Base-by-base conservation (phyloP, 2,888 invertebrate genomes). In the Eupelmus urozonus region DNA sequence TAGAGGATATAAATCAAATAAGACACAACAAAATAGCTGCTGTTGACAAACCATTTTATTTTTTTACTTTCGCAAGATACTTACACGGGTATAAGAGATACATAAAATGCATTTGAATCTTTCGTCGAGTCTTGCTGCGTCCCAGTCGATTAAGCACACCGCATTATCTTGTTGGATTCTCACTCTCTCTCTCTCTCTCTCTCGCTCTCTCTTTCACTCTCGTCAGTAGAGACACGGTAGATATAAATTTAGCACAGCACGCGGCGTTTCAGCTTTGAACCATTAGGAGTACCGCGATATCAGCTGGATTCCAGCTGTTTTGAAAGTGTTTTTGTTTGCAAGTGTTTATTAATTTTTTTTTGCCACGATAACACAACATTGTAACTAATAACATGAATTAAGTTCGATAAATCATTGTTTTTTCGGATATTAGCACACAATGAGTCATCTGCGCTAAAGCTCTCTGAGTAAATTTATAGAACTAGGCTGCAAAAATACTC, bases 51-150 rank as follows among this genome's bases (percentile, higher is more conserved):
- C 18, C 5, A 29, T 13, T 53, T 51, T n/a, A 23, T 11, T 55
- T 40, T n/a, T 70, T 70, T 70, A 70, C 59, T 70, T 25, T 70
- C 45, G 59, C 27, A 70, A 70, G 45, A 70, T 70, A 70, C 69
- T 70, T 70, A 70, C 69, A 59, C 69, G 27, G 20, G 27, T 18
- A 60, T 23, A 59, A 59, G 20, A 70, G 27, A 49, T 70, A 70
- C 69, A 70, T 70, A 70, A 59, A 45, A 57, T 45, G 25, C 45
- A 70, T 67, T 40, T 55, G 25, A 67, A 18, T n/a, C 34, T 59
- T 45, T 70, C 57, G 69, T 27, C 20, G 18, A 59, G 13, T 16
- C 27, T 27, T 42, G 42, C 1, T 55, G 27, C 25, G 18, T 55
- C 27, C 23, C 2, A 1, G 53, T 2, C 53, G 20, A 18, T 53